Evolutionary conservation across 1,140 invertebrate genomes (phyloP), one percentile per base, ranked within the genome.

Genomic region (Mizuhopecten yessoensis): DNA sequence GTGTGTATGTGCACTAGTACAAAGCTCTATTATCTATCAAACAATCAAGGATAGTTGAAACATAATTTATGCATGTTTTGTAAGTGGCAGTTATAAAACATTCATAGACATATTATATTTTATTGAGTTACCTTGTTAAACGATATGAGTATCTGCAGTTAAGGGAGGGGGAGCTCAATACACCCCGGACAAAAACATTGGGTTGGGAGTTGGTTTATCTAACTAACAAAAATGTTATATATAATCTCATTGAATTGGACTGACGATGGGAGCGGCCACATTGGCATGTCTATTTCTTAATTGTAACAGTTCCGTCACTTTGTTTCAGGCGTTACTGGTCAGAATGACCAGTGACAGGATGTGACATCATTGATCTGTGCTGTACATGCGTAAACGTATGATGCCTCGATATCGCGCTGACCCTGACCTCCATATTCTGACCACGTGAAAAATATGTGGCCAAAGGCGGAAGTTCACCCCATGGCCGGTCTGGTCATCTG

Each of bases 381-480:
- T 75, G 42, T 75, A 29, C 1, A 29, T 29, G 23, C 17, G n/a
- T 75, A 29, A 75, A 75, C 57, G 23, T 75, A 75, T 75, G 57
- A 75, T 75, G 57, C 57, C 57, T 75, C 57, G 57, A 75, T 75
- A n/a, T 29, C 57, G 57, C 23, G n/a, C n/a, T 75, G 57, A 75
- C 57, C 57, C 57, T 75, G 57, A 75, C 57, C 5, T 75, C 57
- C 57, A 23, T 75, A n/a, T 75, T 11, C 57, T 29, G 57, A 75
- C 23, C 57, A 75, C 57, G 57, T 75, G 57, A 75, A 29, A 9
- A 29, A 75, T n/a, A 75, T 75, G 57, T 75, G 57, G 57, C 23
- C 57, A 17, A 75, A 75, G n/a, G 57, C 57, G n/a, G 57, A 75
- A 75, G 11, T 75, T 1, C 57, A 75, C 57, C 2, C 57, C 23